phyloP scores from a whole-genome alignment of 2,113 vertebrate species.

The Neogale vison region DNA sequence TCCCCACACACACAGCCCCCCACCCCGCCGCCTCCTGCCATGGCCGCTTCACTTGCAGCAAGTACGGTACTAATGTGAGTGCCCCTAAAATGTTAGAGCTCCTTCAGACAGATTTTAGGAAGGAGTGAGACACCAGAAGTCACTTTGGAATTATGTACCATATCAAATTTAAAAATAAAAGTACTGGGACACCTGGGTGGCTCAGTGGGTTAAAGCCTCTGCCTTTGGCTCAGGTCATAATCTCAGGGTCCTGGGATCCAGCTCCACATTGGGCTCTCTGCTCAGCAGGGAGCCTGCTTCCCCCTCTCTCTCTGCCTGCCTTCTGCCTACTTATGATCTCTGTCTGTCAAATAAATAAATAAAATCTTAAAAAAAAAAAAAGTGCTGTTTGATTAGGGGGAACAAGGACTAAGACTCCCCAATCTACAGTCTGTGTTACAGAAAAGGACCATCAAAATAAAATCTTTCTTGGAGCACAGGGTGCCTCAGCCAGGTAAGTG shows the following conservation, averaged over 20 bases:
- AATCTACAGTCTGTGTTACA: not conserved
- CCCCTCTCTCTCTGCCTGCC: no score
- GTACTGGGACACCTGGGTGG: no score
- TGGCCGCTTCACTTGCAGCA: not conserved
- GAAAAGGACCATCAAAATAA: not conserved
- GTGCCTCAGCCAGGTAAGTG: not conserved
- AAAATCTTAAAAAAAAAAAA: not conserved
- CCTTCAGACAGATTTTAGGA: not conserved
- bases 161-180: not conserved
- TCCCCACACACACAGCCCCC: not conserved
- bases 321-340: no score
- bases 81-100: not conserved
- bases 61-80: accelerated
- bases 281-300: no score
- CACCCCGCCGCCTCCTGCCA: not conserved
- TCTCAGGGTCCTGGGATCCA: no score
- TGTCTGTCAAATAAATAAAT: no score
- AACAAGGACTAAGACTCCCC: not conserved
- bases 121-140: not conserved
- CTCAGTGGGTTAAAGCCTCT: no score
- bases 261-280: no score
- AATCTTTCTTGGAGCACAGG: not conserved
- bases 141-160: not conserved
- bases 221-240: no score
- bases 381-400: not conserved